Conservation (phyloP, 2,888 invertebrate species). For the Nomada ruficornis region DNA sequence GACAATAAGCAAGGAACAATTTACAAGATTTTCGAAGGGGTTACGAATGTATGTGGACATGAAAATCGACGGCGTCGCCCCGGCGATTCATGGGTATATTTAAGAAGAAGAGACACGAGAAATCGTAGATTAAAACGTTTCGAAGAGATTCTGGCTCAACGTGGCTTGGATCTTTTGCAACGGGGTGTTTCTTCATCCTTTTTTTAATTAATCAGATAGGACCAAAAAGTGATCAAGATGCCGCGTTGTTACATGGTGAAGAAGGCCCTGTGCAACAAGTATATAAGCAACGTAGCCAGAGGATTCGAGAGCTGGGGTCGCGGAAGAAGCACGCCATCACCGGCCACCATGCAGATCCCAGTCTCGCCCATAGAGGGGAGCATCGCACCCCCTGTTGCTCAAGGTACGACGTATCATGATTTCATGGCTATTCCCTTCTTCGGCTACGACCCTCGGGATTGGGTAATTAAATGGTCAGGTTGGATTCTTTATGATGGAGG, state of each 20-base stretch:
- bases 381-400: slow-evolving; percentile 71
- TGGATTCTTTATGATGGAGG: neutral
- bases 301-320: slow-evolving; percentile 81
- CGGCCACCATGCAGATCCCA: slow-evolving; percentile 69
- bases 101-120: neutral
- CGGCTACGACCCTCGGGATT: slow-evolving; percentile 5
- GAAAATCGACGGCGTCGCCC: neutral
- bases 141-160: neutral
- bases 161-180: too few species aligned
- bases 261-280: slow-evolving; percentile 86
- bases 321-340: slow-evolving; percentile 78
- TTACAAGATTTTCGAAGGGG: neutral
- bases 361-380: slow-evolving; percentile 73
- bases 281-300: slow-evolving; percentile 81
- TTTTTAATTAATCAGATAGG: neutral
- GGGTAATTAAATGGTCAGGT: slow-evolving; percentile 18
- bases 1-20: neutral
- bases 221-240: slow-evolving; percentile 85
- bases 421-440: slow-evolving; percentile 15
- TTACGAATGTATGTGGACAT: neutral
- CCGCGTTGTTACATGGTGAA: slow-evolving; percentile 92
- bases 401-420: slow-evolving; percentile 70
- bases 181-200: too few species aligned
- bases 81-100: neutral
- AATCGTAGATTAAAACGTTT: neutral